Conservation (phyloP, 2,113 vertebrate species). For the Murina feae region DNA sequence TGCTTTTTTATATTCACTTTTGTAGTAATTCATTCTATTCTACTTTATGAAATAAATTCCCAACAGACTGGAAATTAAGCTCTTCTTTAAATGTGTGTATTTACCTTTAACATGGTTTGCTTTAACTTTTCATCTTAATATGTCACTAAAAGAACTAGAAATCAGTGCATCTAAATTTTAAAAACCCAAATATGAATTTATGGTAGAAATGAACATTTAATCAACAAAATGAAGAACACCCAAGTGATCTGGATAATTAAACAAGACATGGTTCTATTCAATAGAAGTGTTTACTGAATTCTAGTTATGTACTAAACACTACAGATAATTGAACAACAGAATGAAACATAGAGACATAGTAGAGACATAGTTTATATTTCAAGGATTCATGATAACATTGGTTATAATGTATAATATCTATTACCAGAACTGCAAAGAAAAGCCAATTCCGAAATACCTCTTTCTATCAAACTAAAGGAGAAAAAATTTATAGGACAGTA, state of each 20-base stretch:
- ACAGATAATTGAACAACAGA: background rate
- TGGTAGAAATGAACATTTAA: conserved; percentile 3
- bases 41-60: conserved; percentile 12
- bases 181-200: background rate
- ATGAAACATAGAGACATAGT: background rate
- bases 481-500: background rate
- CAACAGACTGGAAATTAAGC: background rate
- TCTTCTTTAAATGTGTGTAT: background rate
- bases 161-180: background rate
- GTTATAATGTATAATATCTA: background rate
- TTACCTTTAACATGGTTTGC: background rate
- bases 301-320: background rate
- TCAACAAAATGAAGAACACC: background rate
- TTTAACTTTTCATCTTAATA: conserved; percentile 24
- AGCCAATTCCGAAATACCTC: background rate
- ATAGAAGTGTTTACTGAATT: background rate
- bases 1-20: background rate
- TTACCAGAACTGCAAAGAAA: background rate
- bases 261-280: background rate
- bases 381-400: background rate
- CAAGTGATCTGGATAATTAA: background rate
- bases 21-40: background rate
- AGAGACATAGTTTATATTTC: background rate
- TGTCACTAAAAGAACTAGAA: conserved; percentile 5
- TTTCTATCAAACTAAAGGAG: conserved; percentile 14